phyloP scores from a whole-genome alignment of 2,888 invertebrate genomes.

The Pristionchus arcanus region DNA sequence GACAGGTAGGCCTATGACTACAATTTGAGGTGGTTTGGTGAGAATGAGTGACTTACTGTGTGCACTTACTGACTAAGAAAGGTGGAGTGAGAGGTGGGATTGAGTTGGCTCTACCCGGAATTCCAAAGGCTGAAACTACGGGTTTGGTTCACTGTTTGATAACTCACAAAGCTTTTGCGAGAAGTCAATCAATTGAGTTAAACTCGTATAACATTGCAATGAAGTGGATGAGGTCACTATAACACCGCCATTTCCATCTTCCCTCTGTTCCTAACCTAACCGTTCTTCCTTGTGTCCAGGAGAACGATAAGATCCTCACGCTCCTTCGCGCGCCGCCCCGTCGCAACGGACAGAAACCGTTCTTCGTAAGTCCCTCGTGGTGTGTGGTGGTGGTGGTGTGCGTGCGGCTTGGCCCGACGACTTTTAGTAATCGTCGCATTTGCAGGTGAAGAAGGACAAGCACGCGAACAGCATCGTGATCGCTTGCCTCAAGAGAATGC shows the following conservation, averaged over 20 bases:
- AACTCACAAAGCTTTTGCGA: too few species aligned
- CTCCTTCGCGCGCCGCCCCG: constrained; percentile 31
- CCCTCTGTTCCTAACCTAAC: background rate
- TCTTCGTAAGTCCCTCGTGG: background rate
- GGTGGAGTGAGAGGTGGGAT: too few species aligned
- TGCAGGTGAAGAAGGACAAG: constrained; percentile 86
- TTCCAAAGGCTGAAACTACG: too few species aligned
- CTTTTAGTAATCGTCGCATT: background rate
- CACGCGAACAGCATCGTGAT: constrained; percentile 98
- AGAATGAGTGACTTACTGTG: background rate
- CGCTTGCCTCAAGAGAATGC: constrained; percentile 92
- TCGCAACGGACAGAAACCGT: constrained; percentile 42
- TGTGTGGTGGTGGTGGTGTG: constrained; percentile 15
- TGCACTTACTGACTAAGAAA: too few species aligned
- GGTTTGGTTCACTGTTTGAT: too few species aligned
- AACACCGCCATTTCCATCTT: background rate
- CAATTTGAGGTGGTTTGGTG: background rate
- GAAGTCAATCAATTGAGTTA: too few species aligned
- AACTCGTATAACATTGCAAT: too few species aligned
- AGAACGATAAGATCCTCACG: constrained; percentile 50
- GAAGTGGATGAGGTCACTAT: background rate
- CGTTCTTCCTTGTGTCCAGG: background rate
- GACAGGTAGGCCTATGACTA: constrained; percentile 69
- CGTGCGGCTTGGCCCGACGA: background rate
- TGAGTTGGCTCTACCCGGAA: too few species aligned